These are phyloP conservation scores for Aricia agestis DNA, from an alignment of 1,140 invertebrate genomes.

Conservation along the genomic window DNA sequence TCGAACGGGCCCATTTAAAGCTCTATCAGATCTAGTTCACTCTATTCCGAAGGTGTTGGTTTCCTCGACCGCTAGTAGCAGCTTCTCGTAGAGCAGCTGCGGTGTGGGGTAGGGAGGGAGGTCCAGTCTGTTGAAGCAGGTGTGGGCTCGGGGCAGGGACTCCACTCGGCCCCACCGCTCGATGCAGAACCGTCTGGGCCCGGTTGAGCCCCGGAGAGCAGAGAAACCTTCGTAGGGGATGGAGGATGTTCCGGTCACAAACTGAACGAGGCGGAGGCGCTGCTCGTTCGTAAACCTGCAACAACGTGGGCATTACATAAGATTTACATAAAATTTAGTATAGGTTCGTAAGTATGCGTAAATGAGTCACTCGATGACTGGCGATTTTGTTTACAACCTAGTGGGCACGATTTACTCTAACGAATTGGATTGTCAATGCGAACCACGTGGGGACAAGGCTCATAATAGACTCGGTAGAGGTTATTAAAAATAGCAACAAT, in stretches of 20 bases:
- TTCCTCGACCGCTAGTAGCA: constrained; percentile 96
- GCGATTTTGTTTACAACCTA: not conserved
- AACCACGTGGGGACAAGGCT: not conserved
- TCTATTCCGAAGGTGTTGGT: constrained; percentile 99
- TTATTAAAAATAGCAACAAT: not conserved
- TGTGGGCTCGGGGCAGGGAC: constrained; percentile 96
- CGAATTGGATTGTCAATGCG: not conserved
- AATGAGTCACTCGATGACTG: not conserved
- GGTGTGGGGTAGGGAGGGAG: constrained; percentile 96
- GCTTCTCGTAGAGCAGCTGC: constrained; percentile 95
- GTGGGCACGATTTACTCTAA: no score
- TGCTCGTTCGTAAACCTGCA: constrained; percentile 94
- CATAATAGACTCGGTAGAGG: not conserved
- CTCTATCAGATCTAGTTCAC: constrained; percentile 65
- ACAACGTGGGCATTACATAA: constrained; percentile 15
- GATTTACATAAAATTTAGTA: not conserved
- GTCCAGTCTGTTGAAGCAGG: constrained; percentile 98
- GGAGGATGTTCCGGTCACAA: constrained; percentile 97
- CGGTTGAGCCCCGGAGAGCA: constrained; percentile 94
- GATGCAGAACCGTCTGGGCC: constrained; percentile 97
- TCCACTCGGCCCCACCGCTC: constrained; percentile 98
- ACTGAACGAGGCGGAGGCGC: constrained; percentile 92
- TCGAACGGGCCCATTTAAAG: not conserved
- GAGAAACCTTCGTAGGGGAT: constrained; percentile 98
- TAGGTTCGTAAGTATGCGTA: not conserved